These are phyloP conservation scores for Leptopilina drosophilae DNA, from an alignment of 2,888 invertebrate genomes.

Conservation along the genomic window DNA sequence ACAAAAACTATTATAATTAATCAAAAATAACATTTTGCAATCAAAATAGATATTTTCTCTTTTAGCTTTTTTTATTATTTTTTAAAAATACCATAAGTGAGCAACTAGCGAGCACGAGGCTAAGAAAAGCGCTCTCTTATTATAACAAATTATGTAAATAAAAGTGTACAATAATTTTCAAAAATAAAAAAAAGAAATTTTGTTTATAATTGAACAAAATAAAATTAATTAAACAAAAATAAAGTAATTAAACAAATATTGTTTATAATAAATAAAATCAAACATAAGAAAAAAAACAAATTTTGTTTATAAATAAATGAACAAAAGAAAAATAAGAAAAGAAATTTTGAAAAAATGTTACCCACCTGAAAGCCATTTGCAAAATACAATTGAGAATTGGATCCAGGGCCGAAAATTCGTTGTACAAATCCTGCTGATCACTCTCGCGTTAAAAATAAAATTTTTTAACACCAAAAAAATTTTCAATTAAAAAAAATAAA, in stretches of 20 bases:
- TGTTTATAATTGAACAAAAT: neutral
- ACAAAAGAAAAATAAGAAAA: neutral
- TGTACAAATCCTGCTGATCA: slow-evolving; percentile 26
- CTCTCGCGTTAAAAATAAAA: neutral
- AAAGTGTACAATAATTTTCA: neutral
- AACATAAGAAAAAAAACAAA: too few species aligned
- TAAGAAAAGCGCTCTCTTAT: too few species aligned
- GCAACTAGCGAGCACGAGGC: too few species aligned
- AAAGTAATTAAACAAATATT: too few species aligned
- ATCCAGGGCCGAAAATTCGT: slow-evolving; percentile 36
- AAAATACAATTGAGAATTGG: neutral
- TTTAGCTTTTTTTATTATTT: too few species aligned
- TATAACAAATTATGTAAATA: too few species aligned
- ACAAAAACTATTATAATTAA: too few species aligned
- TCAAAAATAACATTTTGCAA: too few species aligned
- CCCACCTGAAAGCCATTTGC: slow-evolving; percentile 17
- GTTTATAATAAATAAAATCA: too few species aligned
- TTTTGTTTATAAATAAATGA: neutral
- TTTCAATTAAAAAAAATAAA: neutral
- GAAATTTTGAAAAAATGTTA: neutral
- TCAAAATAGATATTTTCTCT: too few species aligned
- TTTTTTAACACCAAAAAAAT: neutral
- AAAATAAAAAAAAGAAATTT: neutral
- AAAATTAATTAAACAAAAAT: too few species aligned
- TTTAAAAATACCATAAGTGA: too few species aligned